phyloP scores from a whole-genome alignment of 2,797 vertebrate genomes.

The Chromobotia macracanthus region DNA sequence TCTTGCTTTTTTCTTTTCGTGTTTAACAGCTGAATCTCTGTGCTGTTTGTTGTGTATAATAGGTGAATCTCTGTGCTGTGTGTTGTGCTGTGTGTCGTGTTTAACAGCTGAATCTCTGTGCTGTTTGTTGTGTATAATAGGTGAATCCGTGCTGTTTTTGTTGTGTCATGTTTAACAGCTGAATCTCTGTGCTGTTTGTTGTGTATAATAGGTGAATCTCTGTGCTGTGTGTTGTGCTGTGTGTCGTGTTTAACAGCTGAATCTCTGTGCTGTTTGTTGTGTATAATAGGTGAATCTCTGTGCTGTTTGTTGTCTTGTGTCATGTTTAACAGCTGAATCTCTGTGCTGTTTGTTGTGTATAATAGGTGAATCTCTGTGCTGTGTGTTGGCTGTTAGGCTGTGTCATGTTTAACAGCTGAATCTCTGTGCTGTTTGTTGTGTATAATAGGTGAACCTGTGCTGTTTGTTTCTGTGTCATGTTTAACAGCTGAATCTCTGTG shows the following conservation, averaged over 20 bases:
- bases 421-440: neutral
- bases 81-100: too few relatives aligned
- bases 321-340: neutral
- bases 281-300: neutral
- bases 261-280: neutral
- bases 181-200: neutral
- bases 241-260: neutral
- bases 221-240: too few relatives aligned
- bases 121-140: neutral
- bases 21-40: neutral
- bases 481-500: neutral
- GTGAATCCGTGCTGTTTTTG: neutral
- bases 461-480: too few relatives aligned
- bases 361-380: neutral
- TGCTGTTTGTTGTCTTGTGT: too few relatives aligned
- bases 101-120: neutral
- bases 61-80: neutral
- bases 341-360: neutral
- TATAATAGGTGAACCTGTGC: neutral
- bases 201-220: neutral
- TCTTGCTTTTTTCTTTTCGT: too few relatives aligned
- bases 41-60: neutral
- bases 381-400: too few relatives aligned
- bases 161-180: neutral
- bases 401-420: neutral